These are phyloP conservation scores for Oxytorus armatus DNA, from an alignment of 2,888 invertebrate species.

Conservation along the genomic window DNA sequence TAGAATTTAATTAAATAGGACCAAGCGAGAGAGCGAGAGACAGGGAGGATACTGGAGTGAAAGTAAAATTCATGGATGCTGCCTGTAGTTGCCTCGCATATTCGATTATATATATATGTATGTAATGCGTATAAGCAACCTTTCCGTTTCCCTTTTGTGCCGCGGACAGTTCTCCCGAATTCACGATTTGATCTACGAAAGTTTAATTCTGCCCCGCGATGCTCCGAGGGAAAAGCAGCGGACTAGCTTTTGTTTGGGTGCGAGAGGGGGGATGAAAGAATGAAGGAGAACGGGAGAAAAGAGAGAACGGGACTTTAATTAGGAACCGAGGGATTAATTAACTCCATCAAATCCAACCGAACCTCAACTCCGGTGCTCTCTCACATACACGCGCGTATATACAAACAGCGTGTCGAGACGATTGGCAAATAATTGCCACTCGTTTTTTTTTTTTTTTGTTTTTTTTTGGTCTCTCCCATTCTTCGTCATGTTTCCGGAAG, in stretches of 20 bases:
- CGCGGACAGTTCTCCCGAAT: constrained; percentile 77
- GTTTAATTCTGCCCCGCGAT: constrained; percentile 72
- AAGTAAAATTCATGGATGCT: constrained; percentile 62
- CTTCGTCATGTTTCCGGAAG: constrained; percentile 21
- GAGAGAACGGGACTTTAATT: constrained; percentile 78
- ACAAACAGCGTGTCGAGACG: constrained; percentile 48
- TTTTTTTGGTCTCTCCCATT: constrained; percentile 41
- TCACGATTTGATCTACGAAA: constrained; percentile 80
- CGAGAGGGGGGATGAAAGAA: constrained; percentile 34
- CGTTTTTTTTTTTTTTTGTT: constrained; percentile 60
- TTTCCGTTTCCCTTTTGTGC: constrained; percentile 46
- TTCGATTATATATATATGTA: constrained; percentile 34
- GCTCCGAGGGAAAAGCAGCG: constrained; percentile 43
- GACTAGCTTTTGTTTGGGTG: constrained; percentile 53
- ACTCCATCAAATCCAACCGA: constrained; percentile 78
- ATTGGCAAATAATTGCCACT: constrained; percentile 71
- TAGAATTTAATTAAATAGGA: constrained; percentile 83
- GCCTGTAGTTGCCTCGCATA: constrained; percentile 30
- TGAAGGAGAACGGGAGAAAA: constrained; percentile 28
- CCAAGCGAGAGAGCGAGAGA: constrained; percentile 49
- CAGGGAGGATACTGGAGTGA: constrained; percentile 1
- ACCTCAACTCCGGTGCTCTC: constrained; percentile 60
- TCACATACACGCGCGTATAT: not conserved
- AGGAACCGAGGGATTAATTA: constrained; percentile 79
- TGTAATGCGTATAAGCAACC: constrained; percentile 20